Evolutionary conservation across 2,888 invertebrate species (phyloP), one percentile per base, ranked within the genome.

Genomic region (Chloroclystis v-ata): DNA sequence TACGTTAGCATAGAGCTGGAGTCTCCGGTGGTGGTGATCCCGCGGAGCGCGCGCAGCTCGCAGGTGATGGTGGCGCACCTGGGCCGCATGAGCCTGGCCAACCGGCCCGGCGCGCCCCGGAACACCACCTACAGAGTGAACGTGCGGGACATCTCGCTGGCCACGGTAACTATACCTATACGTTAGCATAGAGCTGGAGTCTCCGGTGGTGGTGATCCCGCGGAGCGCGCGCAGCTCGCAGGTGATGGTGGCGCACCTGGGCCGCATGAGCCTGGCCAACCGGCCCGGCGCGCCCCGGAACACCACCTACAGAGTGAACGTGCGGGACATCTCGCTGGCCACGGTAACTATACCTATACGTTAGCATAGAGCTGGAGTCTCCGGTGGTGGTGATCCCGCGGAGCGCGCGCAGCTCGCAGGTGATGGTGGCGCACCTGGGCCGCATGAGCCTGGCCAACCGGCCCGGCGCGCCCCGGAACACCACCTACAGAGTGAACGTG

Each of bases 51-150:
- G 24, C 90, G 90, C 59, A 96, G 96, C 75, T 69, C 92, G 8
- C 93, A 96, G 71, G 97, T 97, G 42, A 90, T 97, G 60, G 95
- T 98, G 29, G 96, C 96, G 10, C 97, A 97, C 89, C 90, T 98
- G 56, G 98, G 98, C 28, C 94, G 95, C 73, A 97, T 97, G 75
- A 91, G 92, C 16, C 84, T 92, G 14, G 29, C 67, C 76, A 81
- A 80, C 75, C 65, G 65, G 55, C 78, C 82, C 65, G 76, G 89
- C 63, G 80, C 82, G 64, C 76, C 80, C 46, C 54, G 43, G 33
- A 63, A 59, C 68, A 69, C 80, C 55, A 61, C 73, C 57, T 94
- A 93, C 75, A 82, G 83, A 44, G 89, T 97, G 48, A 94, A 94
- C 70, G 90, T 97, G 24, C 89, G 93, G 14, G 95, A 97, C 75